Percentiles rank a stretch among this genome's conserved stretches.
Conservation (phyloP, 2,113 vertebrate species). For the Calidris pygmaea region DNA sequence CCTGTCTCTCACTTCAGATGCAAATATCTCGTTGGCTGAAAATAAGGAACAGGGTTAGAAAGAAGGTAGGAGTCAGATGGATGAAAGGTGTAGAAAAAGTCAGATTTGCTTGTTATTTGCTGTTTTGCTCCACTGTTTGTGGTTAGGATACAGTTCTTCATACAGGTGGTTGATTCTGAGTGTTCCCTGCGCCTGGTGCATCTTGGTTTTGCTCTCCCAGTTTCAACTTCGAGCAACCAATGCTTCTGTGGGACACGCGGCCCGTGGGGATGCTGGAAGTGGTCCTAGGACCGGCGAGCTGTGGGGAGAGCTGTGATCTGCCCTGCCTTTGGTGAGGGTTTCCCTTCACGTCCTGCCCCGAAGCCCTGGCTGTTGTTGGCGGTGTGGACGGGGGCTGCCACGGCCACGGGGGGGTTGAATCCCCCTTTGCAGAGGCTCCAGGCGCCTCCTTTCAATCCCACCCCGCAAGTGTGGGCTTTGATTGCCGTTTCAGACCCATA, state of each 20-base stretch:
- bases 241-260: not conserved
- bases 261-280: rapidly evolving
- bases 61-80: not conserved
- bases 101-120: not conserved
- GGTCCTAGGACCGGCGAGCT: rapidly evolving
- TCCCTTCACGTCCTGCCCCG: rapidly evolving
- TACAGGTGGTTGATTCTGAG: rapidly evolving
- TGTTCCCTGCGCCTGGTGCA: rapidly evolving
- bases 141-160: rapidly evolving
- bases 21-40: rapidly evolving
- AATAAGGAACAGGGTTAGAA: not conserved
- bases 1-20: rapidly evolving
- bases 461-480: rapidly evolving
- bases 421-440: not conserved
- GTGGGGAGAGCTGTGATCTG: rapidly evolving
- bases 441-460: not conserved
- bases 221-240: rapidly evolving
- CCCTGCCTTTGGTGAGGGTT: rapidly evolving
- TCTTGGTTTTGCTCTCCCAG: rapidly evolving
- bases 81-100: not conserved
- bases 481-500: rapidly evolving
- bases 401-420: rapidly evolving
- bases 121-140: rapidly evolving
- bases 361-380: rapidly evolving
- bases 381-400: rapidly evolving